These are phyloP conservation scores for Bedellia somnulentella DNA, from an alignment of 2,888 invertebrate species.

Conservation along the genomic window DNA sequence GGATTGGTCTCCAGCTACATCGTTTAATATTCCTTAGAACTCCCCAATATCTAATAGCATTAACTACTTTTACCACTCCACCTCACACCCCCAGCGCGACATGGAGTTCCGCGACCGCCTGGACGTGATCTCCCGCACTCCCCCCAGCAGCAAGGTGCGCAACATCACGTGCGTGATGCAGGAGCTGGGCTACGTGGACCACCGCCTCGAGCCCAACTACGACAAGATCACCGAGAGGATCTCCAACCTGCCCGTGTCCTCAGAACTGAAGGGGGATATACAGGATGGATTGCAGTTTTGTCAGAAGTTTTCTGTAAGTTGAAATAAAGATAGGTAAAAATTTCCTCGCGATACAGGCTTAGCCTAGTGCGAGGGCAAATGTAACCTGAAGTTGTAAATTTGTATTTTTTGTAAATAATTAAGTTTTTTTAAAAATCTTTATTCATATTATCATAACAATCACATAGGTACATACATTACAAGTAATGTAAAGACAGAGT, in stretches of 20 bases:
- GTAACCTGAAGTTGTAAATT: neutral
- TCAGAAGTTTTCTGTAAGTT: constrained; percentile 67
- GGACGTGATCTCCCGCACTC: constrained; percentile 51
- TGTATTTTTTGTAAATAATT: too few relatives aligned
- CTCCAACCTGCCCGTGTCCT: constrained; percentile 61
- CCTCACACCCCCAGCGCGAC: constrained; percentile 60
- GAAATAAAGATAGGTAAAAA: too few relatives aligned
- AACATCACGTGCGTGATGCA: constrained; percentile 75
- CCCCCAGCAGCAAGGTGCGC: constrained; percentile 39
- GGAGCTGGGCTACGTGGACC: constrained; percentile 68
- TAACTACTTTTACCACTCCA: too few relatives aligned
- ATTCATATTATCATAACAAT: too few relatives aligned
- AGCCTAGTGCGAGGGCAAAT: too few relatives aligned
- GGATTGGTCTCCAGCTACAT: too few relatives aligned
- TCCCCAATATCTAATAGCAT: too few relatives aligned
- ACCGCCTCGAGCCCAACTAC: constrained; percentile 68
- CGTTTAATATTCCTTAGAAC: too few relatives aligned
- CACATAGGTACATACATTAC: too few relatives aligned
- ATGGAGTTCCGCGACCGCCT: constrained; percentile 64
- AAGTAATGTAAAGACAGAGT: too few relatives aligned
- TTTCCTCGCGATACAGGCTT: neutral
- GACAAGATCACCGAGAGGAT: constrained; percentile 65
- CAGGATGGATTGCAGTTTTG: constrained; percentile 69
- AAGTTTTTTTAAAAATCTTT: too few relatives aligned
- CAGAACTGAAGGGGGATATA: constrained; percentile 66